A percentile compares a stretch with the other conserved stretches of the same genome.
These are phyloP conservation scores for Gastrophysa polygoni DNA, from an alignment of 2,888 invertebrate genomes.

Conservation along the genomic window DNA sequence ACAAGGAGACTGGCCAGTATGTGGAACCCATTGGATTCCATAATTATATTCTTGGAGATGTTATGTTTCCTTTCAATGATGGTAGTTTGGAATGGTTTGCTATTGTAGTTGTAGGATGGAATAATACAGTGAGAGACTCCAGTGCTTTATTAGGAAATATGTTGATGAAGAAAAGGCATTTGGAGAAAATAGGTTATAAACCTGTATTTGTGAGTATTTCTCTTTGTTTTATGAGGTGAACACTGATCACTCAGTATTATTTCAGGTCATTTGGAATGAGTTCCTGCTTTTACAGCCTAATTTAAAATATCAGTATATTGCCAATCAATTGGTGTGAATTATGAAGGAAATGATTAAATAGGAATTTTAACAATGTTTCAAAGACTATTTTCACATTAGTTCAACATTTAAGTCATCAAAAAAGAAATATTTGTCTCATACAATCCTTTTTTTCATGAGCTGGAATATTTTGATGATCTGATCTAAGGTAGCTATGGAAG, in stretches of 20 bases:
- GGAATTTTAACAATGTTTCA: too few relatives aligned
- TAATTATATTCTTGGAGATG: constrained; percentile 61
- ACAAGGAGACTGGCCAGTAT: constrained; percentile 60
- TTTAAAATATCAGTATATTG: constrained; percentile 39
- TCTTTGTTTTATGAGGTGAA: neutral
- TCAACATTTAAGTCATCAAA: too few relatives aligned
- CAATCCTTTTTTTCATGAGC: too few relatives aligned
- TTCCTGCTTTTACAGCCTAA: constrained; percentile 33
- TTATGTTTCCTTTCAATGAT: constrained; percentile 44
- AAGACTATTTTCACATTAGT: too few relatives aligned
- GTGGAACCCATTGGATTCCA: constrained; percentile 60
- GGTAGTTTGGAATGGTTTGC: constrained; percentile 61
- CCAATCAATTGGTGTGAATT: constrained; percentile 17
- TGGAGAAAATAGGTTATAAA: constrained; percentile 66
- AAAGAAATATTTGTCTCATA: too few relatives aligned
- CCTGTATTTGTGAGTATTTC: constrained; percentile 48
- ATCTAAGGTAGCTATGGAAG: constrained; percentile 17
- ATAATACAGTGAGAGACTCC: constrained; percentile 63
- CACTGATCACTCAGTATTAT: constrained; percentile 1
- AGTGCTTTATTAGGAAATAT: constrained; percentile 63
- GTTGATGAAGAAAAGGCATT: constrained; percentile 68
- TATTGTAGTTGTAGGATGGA: constrained; percentile 67
- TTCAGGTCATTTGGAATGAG: constrained; percentile 46
- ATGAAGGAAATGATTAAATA: neutral
- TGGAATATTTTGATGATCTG: neutral